Conservation (phyloP, 1,140 invertebrate species). For the Lepidotrigona ventralis region DNA sequence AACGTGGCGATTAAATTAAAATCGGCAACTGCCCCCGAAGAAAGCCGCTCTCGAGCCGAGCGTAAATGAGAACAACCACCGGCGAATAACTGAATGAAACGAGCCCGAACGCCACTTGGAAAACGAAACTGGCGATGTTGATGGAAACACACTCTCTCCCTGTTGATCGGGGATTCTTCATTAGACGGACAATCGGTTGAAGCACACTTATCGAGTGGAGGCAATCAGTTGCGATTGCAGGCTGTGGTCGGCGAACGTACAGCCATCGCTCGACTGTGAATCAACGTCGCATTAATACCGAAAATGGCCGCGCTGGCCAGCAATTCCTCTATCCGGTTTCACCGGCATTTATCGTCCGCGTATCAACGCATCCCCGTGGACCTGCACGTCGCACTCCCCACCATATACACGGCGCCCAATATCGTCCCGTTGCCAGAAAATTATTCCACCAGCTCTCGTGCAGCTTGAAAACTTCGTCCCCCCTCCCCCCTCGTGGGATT, state of each 20-base stretch:
- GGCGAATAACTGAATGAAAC: background rate
- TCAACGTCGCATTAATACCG: slow-evolving; percentile 59
- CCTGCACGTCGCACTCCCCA: slow-evolving; percentile 35
- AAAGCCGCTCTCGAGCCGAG: background rate
- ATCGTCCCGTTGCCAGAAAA: slow-evolving; percentile 9
- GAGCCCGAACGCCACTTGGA: background rate
- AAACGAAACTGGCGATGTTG: background rate
- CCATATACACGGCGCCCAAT: slow-evolving; percentile 8
- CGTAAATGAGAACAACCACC: background rate
- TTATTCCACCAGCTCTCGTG: background rate
- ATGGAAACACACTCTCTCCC: background rate
- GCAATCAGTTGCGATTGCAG: slow-evolving; percentile 53
- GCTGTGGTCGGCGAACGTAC: slow-evolving; percentile 34
- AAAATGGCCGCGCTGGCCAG: slow-evolving; percentile 17
- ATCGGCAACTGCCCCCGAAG: no score
- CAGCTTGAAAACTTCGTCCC: background rate
- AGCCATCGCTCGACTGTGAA: slow-evolving; percentile 26
- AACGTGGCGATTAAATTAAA: background rate
- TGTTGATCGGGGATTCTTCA: slow-evolving; percentile 1
- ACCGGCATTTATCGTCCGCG: slow-evolving; percentile 55
- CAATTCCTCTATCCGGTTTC: slow-evolving; percentile 43
- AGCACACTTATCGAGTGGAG: no score
- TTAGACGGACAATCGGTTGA: background rate
- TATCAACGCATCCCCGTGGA: slow-evolving; percentile 55
- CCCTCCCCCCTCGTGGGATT: background rate